A percentile compares a stretch with the other conserved stretches of the same genome.
Evolutionary conservation across 2,113 vertebrate species (phyloP).

Genomic region (Thryonomys swinderianus): DNA sequence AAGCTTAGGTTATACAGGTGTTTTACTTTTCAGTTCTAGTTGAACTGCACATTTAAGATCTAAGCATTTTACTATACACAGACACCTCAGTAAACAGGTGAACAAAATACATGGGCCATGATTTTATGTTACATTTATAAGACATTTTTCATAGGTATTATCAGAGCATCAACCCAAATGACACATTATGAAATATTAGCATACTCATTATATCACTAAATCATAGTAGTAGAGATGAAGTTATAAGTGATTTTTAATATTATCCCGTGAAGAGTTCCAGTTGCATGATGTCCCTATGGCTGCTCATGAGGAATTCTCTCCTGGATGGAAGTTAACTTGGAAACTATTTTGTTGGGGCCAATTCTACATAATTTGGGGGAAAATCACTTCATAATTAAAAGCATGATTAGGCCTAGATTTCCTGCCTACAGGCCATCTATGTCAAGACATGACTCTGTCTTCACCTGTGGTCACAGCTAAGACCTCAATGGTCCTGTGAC

Average conservation of each 20-base stretch:
- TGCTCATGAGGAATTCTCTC: neutral
- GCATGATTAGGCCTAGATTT: no score
- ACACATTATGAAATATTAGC: neutral
- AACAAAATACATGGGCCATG: neutral
- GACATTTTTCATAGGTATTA: neutral
- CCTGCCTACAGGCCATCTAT: no score
- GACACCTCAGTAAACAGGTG: neutral
- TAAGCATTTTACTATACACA: neutral
- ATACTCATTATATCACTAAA: no score
- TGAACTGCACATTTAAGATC: neutral
- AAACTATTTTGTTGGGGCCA: neutral
- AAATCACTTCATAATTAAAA: no score
- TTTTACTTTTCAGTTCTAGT: neutral
- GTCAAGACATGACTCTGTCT: no score
- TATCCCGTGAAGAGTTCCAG: neutral
- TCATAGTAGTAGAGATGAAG: no score
- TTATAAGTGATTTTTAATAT: neutral
- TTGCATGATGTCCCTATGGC: no score
- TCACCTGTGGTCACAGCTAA: no score
- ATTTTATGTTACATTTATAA: neutral
- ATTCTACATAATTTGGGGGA: no score
- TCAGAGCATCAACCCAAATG: neutral
- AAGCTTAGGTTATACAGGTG: neutral
- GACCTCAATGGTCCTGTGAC: no score
- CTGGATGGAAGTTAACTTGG: neutral